A percentile compares a stretch with the other conserved stretches of the same genome.
Evolutionary conservation across 92 coral and sea anemone genomes (phyloP).

Genomic region (Parazoanthus atlanticus): DNA sequence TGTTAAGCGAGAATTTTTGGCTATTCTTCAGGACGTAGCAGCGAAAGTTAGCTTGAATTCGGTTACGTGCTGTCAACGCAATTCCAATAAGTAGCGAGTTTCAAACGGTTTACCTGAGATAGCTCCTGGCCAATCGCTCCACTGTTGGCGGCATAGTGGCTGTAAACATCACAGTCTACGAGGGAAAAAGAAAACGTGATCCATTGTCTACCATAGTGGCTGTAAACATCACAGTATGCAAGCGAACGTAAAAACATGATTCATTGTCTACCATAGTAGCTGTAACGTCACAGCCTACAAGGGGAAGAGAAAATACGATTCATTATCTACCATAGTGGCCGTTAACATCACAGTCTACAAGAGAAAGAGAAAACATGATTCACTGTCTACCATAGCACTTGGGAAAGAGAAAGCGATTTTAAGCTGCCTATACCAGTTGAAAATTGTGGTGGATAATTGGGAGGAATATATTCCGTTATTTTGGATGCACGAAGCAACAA

Average conservation of each 20-base stretch:
- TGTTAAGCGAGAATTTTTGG: too few relatives aligned
- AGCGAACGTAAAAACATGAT: background rate
- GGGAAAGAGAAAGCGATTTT: background rate
- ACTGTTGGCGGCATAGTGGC: conserved; percentile 99
- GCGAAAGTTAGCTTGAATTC: background rate
- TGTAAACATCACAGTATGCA: conserved; percentile 91
- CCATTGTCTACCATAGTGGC: conserved; percentile 63
- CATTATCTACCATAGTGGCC: background rate
- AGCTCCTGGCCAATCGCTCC: conserved; percentile 89
- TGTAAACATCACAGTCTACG: conserved; percentile 97
- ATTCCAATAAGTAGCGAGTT: background rate
- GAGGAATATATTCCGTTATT: too few relatives aligned
- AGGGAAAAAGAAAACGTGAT: conserved; percentile 1
- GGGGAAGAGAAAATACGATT: background rate
- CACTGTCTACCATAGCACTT: too few relatives aligned
- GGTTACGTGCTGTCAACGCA: background rate
- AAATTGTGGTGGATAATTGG: too few relatives aligned
- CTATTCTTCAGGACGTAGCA: background rate
- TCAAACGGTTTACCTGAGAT: conserved; percentile 70
- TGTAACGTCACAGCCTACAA: conserved; percentile 90
- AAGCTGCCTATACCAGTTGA: conserved; percentile 44
- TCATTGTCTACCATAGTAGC: conserved; percentile 65
- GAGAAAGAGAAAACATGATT: too few relatives aligned
- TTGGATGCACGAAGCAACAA: too few relatives aligned
- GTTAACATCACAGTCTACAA: conserved; percentile 93